A percentile compares a stretch with the other conserved stretches of the same genome.
Conservation (phyloP, 2,797 vertebrate species). For the Oryzias dopingdopingensis region DNA sequence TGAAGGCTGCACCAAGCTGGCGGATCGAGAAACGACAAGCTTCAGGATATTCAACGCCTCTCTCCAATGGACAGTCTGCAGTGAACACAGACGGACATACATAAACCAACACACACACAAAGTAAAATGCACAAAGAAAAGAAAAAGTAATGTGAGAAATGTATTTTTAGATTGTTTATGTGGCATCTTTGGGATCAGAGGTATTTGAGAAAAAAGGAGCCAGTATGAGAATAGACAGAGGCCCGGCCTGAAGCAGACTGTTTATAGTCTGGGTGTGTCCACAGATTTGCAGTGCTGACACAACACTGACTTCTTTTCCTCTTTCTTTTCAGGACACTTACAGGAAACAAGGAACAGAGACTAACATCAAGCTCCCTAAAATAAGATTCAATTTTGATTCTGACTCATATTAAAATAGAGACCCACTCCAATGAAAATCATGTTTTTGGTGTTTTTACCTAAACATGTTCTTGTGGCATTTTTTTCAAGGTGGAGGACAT, state of each 20-base stretch:
- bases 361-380: background rate
- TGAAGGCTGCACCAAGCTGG: slow-evolving; percentile 87
- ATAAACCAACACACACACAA: slow-evolving; percentile 14
- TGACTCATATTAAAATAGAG: too few relatives aligned
- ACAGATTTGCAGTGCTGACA: slow-evolving; percentile 62
- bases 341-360: slow-evolving; percentile 36
- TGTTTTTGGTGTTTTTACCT: too few relatives aligned
- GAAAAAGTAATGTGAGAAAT: slow-evolving; percentile 19
- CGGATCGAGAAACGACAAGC: slow-evolving; percentile 90
- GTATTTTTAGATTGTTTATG: slow-evolving; percentile 16
- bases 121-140: slow-evolving; percentile 19
- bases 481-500: too few relatives aligned
- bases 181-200: slow-evolving; percentile 44
- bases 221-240: slow-evolving; percentile 53
- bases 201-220: slow-evolving; percentile 35
- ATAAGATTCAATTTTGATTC: too few relatives aligned
- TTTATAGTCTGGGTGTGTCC: slow-evolving; percentile 80
- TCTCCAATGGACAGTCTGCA: slow-evolving; percentile 88
- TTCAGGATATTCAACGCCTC: slow-evolving; percentile 91
- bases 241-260: slow-evolving; percentile 57
- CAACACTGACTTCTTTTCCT: slow-evolving; percentile 33
- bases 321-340: slow-evolving; percentile 22
- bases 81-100: slow-evolving; percentile 27
- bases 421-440: too few relatives aligned
- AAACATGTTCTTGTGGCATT: too few relatives aligned